Percentiles rank a stretch among this genome's conserved stretches.
Evolutionary conservation across 1,140 invertebrate species (phyloP).

Genomic region (Heliconius congener): DNA sequence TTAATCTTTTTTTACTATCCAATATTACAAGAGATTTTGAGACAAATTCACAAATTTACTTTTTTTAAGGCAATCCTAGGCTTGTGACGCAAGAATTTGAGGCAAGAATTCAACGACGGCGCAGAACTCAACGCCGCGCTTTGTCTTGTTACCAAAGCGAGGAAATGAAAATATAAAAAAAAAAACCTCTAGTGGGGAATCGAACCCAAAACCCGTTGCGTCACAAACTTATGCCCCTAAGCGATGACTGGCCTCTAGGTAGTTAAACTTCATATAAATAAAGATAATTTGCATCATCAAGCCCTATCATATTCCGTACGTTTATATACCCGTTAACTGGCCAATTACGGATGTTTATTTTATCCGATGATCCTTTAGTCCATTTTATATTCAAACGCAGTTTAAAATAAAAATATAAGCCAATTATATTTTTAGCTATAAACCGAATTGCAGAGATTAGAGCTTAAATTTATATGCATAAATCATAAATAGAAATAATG

Average conservation of each 20-base stretch:
- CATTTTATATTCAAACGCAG: neutral
- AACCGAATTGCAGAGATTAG: neutral
- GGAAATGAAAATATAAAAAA: too few species aligned
- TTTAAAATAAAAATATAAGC: slow-evolving; percentile 1
- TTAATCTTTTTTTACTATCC: too few species aligned
- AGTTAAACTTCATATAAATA: neutral
- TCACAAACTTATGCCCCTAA: too few species aligned
- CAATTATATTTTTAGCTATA: neutral
- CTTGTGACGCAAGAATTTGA: too few species aligned
- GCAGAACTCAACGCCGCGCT: too few species aligned
- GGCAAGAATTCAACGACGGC: too few species aligned
- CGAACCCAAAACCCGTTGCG: too few species aligned
- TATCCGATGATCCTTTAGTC: slow-evolving; percentile 1
- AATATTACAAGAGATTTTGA: too few species aligned
- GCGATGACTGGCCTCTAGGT: neutral
- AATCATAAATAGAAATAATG: neutral
- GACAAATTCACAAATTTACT: too few species aligned
- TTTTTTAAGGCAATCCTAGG: too few species aligned
- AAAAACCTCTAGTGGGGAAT: too few species aligned
- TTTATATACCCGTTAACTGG: neutral
- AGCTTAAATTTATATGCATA: neutral
- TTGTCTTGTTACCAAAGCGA: too few species aligned
- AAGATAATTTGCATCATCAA: slow-evolving; percentile 3
- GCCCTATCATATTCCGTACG: neutral
- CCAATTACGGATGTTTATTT: slow-evolving; percentile 4